Evolutionary conservation across 2,888 invertebrate species (phyloP).

Genomic region (Cepaea hortensis): DNA sequence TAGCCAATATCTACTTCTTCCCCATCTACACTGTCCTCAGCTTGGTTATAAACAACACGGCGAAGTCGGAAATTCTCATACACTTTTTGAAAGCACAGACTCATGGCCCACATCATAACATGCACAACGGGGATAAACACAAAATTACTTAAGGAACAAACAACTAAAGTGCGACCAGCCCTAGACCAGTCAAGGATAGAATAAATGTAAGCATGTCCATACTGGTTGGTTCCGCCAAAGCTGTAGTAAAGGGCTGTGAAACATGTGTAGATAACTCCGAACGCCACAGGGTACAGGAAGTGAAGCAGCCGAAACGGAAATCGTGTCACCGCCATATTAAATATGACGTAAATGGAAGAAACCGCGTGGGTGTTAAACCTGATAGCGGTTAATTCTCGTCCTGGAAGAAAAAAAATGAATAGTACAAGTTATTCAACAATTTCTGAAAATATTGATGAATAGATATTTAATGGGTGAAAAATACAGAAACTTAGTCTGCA

Average conservation of each 20-base stretch:
- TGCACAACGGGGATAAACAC: constrained; percentile 59
- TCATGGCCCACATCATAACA: constrained; percentile 46
- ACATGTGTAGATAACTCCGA: constrained; percentile 73
- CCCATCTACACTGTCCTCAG: not conserved
- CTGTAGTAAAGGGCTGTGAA: constrained; percentile 85
- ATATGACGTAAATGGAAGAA: constrained; percentile 85
- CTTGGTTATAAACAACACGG: constrained; percentile 14
- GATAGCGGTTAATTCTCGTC: constrained; percentile 44
- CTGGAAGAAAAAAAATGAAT: constrained; percentile 8
- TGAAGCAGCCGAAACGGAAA: constrained; percentile 84
- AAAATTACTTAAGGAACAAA: constrained; percentile 54
- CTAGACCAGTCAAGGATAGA: constrained; percentile 82
- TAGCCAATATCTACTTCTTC: not conserved
- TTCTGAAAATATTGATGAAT: not conserved
- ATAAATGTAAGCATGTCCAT: constrained; percentile 83
- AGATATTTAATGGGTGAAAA: too few relatives aligned
- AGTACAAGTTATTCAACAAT: not conserved
- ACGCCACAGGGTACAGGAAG: constrained; percentile 65
- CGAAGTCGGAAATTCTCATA: not conserved
- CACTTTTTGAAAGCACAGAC: constrained; percentile 18
- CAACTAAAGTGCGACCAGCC: constrained; percentile 53
- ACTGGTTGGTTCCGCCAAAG: constrained; percentile 84
- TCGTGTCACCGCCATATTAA: constrained; percentile 84
- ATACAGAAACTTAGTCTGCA: too few relatives aligned
- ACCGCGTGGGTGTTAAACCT: constrained; percentile 80